Conservation (phyloP, 1,140 invertebrate genomes). For the Rhagoletis pomonella region DNA sequence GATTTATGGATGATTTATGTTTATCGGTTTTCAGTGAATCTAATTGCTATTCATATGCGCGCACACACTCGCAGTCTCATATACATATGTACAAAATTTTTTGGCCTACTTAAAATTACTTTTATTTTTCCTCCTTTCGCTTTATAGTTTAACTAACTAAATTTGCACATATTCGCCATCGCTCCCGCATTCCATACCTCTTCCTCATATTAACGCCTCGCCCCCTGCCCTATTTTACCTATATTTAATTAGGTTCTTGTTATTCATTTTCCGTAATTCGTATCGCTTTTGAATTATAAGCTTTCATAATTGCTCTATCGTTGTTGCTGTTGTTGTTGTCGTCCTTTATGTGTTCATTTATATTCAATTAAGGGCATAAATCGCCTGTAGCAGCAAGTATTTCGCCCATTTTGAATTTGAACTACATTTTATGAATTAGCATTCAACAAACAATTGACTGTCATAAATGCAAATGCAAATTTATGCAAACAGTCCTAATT, state of each 20-base stretch:
- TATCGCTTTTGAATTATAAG: background rate
- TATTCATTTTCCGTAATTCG: background rate
- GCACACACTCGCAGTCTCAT: background rate
- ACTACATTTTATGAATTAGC: background rate
- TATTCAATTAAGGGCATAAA: conserved; percentile 12
- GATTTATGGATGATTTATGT: background rate
- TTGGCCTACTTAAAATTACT: background rate
- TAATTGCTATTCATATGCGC: background rate
- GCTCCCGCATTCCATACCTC: background rate
- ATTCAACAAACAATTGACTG: conserved; percentile 6
- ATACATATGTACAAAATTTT: background rate
- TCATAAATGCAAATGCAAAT: conserved; percentile 47
- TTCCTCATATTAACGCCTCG: background rate
- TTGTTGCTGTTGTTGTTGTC: background rate
- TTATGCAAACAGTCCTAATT: conserved; percentile 40
- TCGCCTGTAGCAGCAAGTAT: background rate
- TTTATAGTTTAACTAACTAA: background rate
- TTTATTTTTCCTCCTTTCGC: background rate
- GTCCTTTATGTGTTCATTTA: conserved; percentile 27
- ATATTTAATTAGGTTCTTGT: conserved; percentile 14
- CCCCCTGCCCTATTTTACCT: background rate
- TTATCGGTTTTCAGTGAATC: background rate
- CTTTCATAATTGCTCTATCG: background rate
- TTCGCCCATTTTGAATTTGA: background rate
- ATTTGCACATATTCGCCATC: background rate